Evolutionary conservation across 2,113 vertebrate genomes (phyloP).

Genomic region (Alexandromys fortis): DNA sequence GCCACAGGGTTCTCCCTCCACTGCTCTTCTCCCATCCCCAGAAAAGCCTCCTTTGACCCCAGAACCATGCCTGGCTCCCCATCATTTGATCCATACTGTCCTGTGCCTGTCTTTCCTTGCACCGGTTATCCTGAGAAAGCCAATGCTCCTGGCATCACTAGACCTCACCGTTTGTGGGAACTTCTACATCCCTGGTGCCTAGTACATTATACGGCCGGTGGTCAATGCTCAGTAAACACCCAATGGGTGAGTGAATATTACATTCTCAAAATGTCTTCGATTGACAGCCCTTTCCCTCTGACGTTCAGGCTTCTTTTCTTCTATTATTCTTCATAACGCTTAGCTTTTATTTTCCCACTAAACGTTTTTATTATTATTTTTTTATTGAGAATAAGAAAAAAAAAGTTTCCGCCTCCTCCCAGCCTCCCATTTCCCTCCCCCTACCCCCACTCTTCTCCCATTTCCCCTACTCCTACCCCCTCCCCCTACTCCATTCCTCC

Average conservation of each 20-base stretch:
- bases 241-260: not conserved
- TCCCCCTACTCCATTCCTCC: no score
- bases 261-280: not conserved
- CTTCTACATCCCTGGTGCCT: not conserved
- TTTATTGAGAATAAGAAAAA: no score
- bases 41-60: not conserved
- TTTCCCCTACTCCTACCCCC: no score
- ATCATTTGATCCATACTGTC: not conserved
- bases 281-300: not conserved
- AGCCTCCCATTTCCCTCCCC: no score
- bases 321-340: not conserved
- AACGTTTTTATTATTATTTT: not conserved
- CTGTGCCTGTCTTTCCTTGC: not conserved
- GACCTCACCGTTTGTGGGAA: not conserved
- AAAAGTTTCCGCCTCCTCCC: no score
- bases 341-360: not conserved
- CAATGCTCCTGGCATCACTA: not conserved
- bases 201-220: not conserved
- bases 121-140: not conserved
- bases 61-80: not conserved
- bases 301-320: not conserved
- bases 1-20: not conserved
- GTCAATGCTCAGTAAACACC: not conserved
- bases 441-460: no score
- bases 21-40: not conserved